Base-by-base conservation (phyloP, 2,888 invertebrate genomes). In the Drosophila seclusa region DNA sequence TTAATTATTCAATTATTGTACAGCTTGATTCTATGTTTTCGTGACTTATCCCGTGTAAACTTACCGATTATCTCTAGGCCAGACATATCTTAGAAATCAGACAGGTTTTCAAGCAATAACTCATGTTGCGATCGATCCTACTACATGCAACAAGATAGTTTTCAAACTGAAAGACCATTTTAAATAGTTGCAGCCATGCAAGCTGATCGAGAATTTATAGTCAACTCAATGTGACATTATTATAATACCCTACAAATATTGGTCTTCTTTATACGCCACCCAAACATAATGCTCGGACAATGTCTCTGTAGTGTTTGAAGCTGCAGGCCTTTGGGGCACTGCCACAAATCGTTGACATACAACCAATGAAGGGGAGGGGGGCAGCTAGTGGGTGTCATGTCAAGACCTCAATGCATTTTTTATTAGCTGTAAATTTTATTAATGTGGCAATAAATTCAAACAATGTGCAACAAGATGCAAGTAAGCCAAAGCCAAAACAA, bases 341-440 rank as follows among this genome's bases (percentile, higher is more conserved):
- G 21, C 13, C n/a, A 34, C 32, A 53, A 34, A 34, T 34, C 16
- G 48, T 31, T 32, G 34, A 32, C 18, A n/a, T 29, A 60, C 31
- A 48, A 16, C 11, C 27, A 38, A 34, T 42, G 60, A 8, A 21
- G n/a, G 0, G 40, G 29, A 11, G 13, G 6, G 8, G 52, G 62
- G 34, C 57, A 61, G 48, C 73, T 77, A 36, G 87, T 88, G 78
- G 83, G 87, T 76, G 79, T 80, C 68, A 52, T 80, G 57, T 72
- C 79, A 68, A 77, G 87, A 82, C 73, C 70, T 76, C 85, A 71
- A 70, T 90, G 81, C 86, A 90, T 87, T 77, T 82, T 91, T 91
- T 91, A 90, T 90, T 89, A 89, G 90, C 82, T 90, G 90, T 91
- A 91, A 89, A 90, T 85, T 89, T 88, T 77, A 83, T 79, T 90